Conservation (phyloP, 2,888 invertebrate genomes). For the Eudemis profundana region DNA sequence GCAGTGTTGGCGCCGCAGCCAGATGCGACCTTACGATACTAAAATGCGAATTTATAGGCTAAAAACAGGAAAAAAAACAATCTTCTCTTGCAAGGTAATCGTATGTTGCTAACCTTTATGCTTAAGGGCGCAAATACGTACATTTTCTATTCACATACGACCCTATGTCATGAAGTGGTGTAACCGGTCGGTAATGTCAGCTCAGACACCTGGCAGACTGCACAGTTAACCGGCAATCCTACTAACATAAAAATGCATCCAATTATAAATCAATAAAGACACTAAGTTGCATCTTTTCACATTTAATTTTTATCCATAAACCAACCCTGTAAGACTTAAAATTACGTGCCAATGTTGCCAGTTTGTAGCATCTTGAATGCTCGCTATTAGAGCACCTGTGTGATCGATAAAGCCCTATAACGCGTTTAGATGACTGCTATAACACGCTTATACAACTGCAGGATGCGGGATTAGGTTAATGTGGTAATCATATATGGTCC, state of each 20-base stretch:
- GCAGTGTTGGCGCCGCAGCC: too few species aligned
- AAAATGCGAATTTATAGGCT: too few species aligned
- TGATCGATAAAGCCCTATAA: slow-evolving; percentile 8
- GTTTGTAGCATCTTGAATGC: not conserved
- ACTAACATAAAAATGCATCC: slow-evolving; percentile 74
- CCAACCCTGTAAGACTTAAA: too few species aligned
- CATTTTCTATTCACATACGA: not conserved
- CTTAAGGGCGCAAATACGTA: not conserved
- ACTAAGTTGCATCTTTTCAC: not conserved
- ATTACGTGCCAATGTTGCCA: not conserved
- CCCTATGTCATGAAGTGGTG: not conserved
- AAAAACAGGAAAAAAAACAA: not conserved
- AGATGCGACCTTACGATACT: too few species aligned
- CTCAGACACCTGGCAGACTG: slow-evolving; percentile 60
- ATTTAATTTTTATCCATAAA: not conserved
- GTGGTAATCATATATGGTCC: slow-evolving; percentile 25
- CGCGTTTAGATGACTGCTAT: slow-evolving; percentile 26
- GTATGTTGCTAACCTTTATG: not conserved
- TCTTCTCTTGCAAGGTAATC: not conserved
- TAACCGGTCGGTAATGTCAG: slow-evolving; percentile 32
- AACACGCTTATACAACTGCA: slow-evolving; percentile 19
- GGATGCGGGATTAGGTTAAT: slow-evolving; percentile 34
- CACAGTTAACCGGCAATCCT: slow-evolving; percentile 74
- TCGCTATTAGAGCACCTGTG: slow-evolving; percentile 20
- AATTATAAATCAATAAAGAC: not conserved